Evolutionary conservation across 2,113 vertebrate species (phyloP).

Genomic region (Carassius auratus): DNA sequence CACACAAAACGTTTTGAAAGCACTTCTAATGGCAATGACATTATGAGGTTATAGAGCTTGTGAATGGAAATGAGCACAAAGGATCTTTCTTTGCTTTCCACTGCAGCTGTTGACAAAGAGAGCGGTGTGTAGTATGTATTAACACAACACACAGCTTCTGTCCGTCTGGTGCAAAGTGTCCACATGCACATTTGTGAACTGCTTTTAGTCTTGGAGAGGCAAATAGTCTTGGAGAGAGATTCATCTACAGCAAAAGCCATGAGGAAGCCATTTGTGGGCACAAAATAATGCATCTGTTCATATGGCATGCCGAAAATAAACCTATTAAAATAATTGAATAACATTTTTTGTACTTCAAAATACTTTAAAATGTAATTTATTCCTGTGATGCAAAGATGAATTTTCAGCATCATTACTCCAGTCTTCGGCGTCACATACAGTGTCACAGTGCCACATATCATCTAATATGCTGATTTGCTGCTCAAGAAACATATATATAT

Average conservation of each 20-base stretch:
- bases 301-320: constrained; percentile 36
- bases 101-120: constrained; percentile 57
- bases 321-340: not conserved
- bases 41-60: constrained; percentile 53
- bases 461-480: not conserved
- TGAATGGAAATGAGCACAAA: constrained; percentile 53
- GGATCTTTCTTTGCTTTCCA: constrained; percentile 53
- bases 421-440: not conserved
- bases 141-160: constrained; percentile 49
- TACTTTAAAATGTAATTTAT: not conserved
- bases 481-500: not conserved
- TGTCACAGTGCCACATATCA: too few relatives aligned
- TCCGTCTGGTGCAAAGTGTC: constrained; percentile 50
- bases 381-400: not conserved
- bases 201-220: constrained; percentile 58
- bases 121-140: constrained; percentile 44
- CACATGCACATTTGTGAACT: constrained; percentile 39
- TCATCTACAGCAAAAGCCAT: constrained; percentile 54
- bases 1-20: not conserved
- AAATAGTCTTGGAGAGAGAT: constrained; percentile 52
- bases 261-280: constrained; percentile 58
- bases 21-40: not conserved
- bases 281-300: constrained; percentile 61
- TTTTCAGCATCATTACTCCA: not conserved
- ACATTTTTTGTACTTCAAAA: not conserved